Evolutionary conservation across 2,797 vertebrate species (phyloP).

Genomic region (Threskiornis aethiopicus): DNA sequence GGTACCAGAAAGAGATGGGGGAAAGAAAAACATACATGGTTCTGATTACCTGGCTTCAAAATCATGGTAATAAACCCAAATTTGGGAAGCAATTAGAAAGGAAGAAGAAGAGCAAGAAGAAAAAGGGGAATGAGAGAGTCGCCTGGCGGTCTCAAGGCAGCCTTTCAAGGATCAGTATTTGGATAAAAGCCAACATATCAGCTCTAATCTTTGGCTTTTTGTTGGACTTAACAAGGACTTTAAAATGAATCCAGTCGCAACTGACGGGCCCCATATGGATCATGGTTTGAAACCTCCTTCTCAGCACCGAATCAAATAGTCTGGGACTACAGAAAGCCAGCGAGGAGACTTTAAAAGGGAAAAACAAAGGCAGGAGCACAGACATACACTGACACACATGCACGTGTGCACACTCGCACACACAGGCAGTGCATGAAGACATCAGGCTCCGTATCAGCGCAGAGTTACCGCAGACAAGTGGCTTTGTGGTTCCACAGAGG

Average conservation of each 20-base stretch:
- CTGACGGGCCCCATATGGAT: constrained; percentile 65
- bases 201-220: constrained; percentile 69
- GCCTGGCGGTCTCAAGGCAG: constrained; percentile 42
- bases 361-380: not conserved
- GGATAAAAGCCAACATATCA: constrained; percentile 63
- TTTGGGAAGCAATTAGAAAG: constrained; percentile 43
- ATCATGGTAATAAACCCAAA: not conserved
- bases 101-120: constrained; percentile 45
- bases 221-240: constrained; percentile 68
- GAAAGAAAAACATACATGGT: not conserved
- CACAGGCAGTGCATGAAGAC: not conserved
- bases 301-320: not conserved
- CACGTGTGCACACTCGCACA: not conserved
- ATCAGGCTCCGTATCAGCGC: accelerated
- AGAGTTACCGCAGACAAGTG: not conserved
- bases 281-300: constrained; percentile 40
- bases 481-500: not conserved
- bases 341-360: not conserved
- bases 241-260: constrained; percentile 64
- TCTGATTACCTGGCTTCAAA: constrained; percentile 40
- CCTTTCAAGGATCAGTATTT: constrained; percentile 57
- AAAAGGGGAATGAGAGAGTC: constrained; percentile 27
- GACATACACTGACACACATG: accelerated
- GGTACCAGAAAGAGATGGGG: not conserved
- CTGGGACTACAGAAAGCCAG: not conserved